Conservation (phyloP, 2,113 vertebrate species). For the Brachionichthys hirsutus region DNA sequence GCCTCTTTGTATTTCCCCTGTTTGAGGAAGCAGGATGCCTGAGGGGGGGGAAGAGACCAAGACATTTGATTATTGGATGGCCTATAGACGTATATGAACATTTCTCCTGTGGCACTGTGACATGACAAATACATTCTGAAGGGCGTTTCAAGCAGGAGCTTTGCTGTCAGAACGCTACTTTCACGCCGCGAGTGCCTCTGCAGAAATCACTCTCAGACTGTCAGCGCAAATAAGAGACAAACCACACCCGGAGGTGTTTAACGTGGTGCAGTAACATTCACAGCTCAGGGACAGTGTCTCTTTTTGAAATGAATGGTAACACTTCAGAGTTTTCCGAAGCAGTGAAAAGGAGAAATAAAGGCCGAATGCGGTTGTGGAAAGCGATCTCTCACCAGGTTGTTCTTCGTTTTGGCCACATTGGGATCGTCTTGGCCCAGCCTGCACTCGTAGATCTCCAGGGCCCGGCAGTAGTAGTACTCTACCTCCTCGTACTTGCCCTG, state of each 20-base stretch:
- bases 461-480: conserved; percentile 94
- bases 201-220: background rate
- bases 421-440: conserved; percentile 93
- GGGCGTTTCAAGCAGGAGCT: background rate
- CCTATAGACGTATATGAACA: conserved; percentile 3
- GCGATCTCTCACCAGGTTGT: conserved; percentile 88
- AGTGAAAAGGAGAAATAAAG: too few relatives aligned
- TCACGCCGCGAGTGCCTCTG: background rate
- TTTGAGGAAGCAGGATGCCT: conserved; percentile 98
- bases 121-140: background rate
- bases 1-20: conserved; percentile 97
- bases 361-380: background rate
- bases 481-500: conserved; percentile 98
- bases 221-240: conserved; percentile 15
- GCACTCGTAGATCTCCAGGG: conserved; percentile 93
- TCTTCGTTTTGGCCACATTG: conserved; percentile 98
- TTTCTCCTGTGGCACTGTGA: conserved; percentile 5
- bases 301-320: too few relatives aligned
- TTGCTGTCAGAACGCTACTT: background rate
- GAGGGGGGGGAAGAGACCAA: conserved; percentile 36
- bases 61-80: conserved; percentile 23
- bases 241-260: background rate
- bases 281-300: conserved; percentile 1
- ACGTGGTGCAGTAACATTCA: background rate
- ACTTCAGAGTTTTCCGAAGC: too few relatives aligned